Conservation (phyloP, 2,888 invertebrate genomes). For the Orthonevra nobilis region DNA sequence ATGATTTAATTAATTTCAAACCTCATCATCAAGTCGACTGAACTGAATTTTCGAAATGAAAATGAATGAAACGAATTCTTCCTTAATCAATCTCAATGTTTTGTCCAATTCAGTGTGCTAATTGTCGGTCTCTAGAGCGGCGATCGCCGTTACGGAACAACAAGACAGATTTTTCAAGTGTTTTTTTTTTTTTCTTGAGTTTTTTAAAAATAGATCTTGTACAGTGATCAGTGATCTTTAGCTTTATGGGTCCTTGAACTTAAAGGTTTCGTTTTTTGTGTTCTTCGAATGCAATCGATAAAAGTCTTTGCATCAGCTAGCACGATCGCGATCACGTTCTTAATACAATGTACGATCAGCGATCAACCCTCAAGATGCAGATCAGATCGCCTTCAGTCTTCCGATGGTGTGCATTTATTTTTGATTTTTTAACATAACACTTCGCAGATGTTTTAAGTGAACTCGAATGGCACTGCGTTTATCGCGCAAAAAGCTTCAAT, state of each 20-base stretch:
- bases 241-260: conserved; percentile 54
- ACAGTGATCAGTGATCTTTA: conserved; percentile 42
- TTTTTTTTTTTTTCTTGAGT: conserved; percentile 18
- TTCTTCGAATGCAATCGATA: conserved; percentile 65
- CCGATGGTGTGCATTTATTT: conserved; percentile 30
- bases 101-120: conserved; percentile 54
- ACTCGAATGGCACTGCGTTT: conserved; percentile 41
- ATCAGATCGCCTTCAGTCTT: conserved; percentile 35
- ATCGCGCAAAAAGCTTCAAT: conserved; percentile 29
- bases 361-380: conserved; percentile 45
- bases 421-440: conserved; percentile 47
- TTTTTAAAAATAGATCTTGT: conserved; percentile 33
- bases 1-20: conserved; percentile 69
- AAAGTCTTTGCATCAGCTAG: conserved; percentile 26
- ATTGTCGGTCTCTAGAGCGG: conserved; percentile 55
- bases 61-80: conserved; percentile 46
- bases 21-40: too few relatives aligned
- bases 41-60: conserved; percentile 27
- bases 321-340: conserved; percentile 56
- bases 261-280: conserved; percentile 31
- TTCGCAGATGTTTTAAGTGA: conserved; percentile 64
- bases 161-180: too few relatives aligned
- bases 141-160: conserved; percentile 16
- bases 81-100: conserved; percentile 66
- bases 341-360: conserved; percentile 59